Conservation (phyloP, 2,888 invertebrate genomes). For the Sericinus montela region DNA sequence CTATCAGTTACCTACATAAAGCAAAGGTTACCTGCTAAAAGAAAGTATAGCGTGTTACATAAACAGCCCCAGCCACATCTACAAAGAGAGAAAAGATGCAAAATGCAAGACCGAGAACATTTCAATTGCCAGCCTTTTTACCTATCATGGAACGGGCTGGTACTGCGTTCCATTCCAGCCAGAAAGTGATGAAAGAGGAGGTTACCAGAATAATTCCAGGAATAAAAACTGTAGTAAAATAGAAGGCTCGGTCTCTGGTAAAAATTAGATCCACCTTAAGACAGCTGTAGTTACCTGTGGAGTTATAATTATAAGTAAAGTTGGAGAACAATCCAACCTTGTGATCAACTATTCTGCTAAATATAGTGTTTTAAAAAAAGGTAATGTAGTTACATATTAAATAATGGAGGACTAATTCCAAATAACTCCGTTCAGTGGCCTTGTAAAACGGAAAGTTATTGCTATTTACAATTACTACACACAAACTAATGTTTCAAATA, state of each 20-base stretch:
- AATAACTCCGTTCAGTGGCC: conserved; percentile 79
- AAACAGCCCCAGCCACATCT: conserved; percentile 67
- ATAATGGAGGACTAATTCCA: conserved; percentile 51
- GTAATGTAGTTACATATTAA: conserved; percentile 32
- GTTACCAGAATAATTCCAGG: conserved; percentile 94
- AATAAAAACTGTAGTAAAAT: conserved; percentile 94
- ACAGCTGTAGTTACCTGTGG: conserved; percentile 93
- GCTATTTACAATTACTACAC: conserved; percentile 44
- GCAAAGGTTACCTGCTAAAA: conserved; percentile 52
- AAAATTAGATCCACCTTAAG: conserved; percentile 91
- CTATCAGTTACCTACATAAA: conserved; percentile 37
- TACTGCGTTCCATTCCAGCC: conserved; percentile 95
- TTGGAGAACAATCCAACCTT: conserved; percentile 36
- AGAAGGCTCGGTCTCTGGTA: conserved; percentile 93
- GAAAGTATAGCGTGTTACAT: conserved; percentile 59
- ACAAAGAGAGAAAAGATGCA: conserved; percentile 44
- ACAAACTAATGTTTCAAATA: conserved; percentile 48
- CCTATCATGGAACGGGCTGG: conserved; percentile 94
- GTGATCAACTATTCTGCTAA: conserved; percentile 21
- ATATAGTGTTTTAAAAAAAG: conserved; percentile 32
- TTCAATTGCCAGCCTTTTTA: conserved; percentile 72
- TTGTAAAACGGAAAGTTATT: conserved; percentile 51
- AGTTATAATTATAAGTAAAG: conserved; percentile 61
- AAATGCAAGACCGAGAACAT: conserved; percentile 61
- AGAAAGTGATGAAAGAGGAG: conserved; percentile 92